Percentiles rank a stretch among this genome's conserved stretches.
These are phyloP conservation scores for Sycobia sp. DNA, from an alignment of 1,140 invertebrate species.

Conservation along the genomic window DNA sequence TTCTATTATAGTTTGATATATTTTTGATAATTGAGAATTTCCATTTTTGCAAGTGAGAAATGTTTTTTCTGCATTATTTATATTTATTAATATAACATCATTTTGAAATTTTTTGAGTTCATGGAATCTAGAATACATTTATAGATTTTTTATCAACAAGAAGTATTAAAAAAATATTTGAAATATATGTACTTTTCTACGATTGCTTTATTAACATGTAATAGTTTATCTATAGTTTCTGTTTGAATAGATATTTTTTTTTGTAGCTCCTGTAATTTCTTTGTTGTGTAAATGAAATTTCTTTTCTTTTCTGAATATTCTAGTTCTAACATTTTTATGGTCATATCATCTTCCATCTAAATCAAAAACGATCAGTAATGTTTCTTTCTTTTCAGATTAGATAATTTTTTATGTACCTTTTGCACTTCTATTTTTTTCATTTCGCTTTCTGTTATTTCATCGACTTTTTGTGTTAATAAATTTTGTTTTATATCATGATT, in stretches of 20 bases:
- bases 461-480: conserved; percentile 16
- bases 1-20: not conserved
- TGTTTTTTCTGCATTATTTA: conserved; percentile 17
- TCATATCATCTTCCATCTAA: conserved; percentile 21
- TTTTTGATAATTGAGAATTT: conserved; percentile 2
- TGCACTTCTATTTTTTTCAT: conserved; percentile 29
- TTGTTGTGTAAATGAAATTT: conserved; percentile 8
- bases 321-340: conserved; percentile 25
- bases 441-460: conserved; percentile 19
- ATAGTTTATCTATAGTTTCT: conserved; percentile 14
- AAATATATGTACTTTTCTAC: conserved; percentile 20
- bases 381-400: not conserved
- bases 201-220: conserved; percentile 11
- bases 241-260: conserved; percentile 9
- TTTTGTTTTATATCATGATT: too few relatives aligned
- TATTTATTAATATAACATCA: conserved; percentile 1
- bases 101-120: conserved; percentile 21
- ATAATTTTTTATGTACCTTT: conserved; percentile 7
- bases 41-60: not conserved
- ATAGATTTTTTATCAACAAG: not conserved
- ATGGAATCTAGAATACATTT: conserved; percentile 1
- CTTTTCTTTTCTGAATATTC: conserved; percentile 4
- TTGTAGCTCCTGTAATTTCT: conserved; percentile 4
- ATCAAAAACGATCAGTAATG: too few relatives aligned
- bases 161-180: not conserved